Percentiles rank a stretch among this genome's conserved stretches.
Conservation (phyloP, 2,113 vertebrate species). For the Pteropus alecto region DNA sequence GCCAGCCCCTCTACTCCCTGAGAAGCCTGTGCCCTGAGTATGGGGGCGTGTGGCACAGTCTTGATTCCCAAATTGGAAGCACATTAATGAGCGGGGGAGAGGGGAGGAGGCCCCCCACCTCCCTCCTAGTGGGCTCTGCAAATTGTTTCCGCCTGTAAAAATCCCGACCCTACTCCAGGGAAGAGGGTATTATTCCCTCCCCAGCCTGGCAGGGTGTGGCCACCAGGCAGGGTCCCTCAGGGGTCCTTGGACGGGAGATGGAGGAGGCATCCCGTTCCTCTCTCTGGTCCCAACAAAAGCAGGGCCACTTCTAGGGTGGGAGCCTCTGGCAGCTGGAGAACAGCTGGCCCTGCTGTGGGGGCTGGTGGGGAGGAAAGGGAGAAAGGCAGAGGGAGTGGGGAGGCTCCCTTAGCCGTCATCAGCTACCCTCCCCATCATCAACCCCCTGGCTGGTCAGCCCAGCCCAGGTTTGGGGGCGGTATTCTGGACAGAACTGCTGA, state of each 20-base stretch:
- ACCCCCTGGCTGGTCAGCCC: background rate
- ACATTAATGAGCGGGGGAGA: conserved; percentile 76
- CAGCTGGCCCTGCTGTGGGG: conserved; percentile 53
- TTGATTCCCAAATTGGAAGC: conserved; percentile 74
- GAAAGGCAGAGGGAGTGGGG: background rate
- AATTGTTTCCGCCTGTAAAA: conserved; percentile 64
- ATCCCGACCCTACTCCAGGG: conserved; percentile 29
- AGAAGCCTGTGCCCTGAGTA: background rate
- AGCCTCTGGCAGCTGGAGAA: conserved; percentile 70
- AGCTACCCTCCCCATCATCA: background rate
- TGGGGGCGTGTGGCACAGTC: background rate
- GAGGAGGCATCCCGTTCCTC: background rate
- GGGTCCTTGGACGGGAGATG: conserved; percentile 37
- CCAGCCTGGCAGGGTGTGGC: conserved; percentile 55
- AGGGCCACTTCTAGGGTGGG: conserved; percentile 40
- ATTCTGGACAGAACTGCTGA: background rate
- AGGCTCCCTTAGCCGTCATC: background rate
- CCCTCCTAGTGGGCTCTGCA: conserved; percentile 52
- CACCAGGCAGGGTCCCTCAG: conserved; percentile 36
- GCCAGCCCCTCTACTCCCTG: background rate
- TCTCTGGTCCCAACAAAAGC: background rate
- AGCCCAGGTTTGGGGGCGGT: background rate
- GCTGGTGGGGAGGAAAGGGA: background rate
- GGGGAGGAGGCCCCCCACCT: conserved; percentile 33
- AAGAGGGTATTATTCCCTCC: conserved; percentile 21